Percentiles rank a stretch among this genome's conserved stretches.
phyloP scores from a whole-genome alignment of 1,140 invertebrate genomes.

The Halesus radiatus region DNA sequence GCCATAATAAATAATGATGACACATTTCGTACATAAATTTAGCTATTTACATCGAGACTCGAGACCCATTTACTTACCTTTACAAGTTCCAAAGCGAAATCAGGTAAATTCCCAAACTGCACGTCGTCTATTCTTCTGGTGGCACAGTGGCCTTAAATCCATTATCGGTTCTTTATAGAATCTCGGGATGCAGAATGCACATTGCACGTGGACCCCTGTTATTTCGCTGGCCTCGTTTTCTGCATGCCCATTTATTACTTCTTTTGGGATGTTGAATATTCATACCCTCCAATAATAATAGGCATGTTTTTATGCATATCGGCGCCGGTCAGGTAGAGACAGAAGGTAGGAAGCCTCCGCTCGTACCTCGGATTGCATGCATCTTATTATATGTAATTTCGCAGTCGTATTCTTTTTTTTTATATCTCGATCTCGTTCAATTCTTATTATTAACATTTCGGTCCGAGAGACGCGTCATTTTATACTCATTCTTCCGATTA shows the following conservation, averaged over 20 bases:
- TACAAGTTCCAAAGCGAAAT: constrained; percentile 22
- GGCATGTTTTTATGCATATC: constrained; percentile 52
- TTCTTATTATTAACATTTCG: constrained; percentile 23
- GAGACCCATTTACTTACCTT: too few relatives aligned
- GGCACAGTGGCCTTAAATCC: constrained; percentile 54
- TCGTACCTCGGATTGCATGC: constrained; percentile 12
- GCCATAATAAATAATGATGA: constrained; percentile 28
- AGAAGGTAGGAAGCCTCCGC: neutral
- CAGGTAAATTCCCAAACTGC: constrained; percentile 46
- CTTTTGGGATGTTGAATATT: constrained; percentile 48
- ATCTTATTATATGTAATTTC: constrained; percentile 40
- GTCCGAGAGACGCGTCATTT: neutral
- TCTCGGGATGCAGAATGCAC: constrained; percentile 44
- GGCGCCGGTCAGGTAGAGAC: constrained; percentile 31
- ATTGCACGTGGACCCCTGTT: constrained; percentile 48
- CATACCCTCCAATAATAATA: constrained; percentile 53
- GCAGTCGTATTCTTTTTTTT: constrained; percentile 1
- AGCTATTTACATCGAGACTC: constrained; percentile 33
- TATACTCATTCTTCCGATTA: neutral
- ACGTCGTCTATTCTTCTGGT: constrained; percentile 40
- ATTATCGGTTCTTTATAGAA: constrained; percentile 53
- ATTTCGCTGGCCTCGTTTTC: constrained; percentile 49
- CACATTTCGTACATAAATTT: constrained; percentile 38
- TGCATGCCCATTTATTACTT: constrained; percentile 49
- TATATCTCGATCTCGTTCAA: constrained; percentile 16